phyloP scores from a whole-genome alignment of 2,797 vertebrate genomes.

The Sitta carolinensis region DNA sequence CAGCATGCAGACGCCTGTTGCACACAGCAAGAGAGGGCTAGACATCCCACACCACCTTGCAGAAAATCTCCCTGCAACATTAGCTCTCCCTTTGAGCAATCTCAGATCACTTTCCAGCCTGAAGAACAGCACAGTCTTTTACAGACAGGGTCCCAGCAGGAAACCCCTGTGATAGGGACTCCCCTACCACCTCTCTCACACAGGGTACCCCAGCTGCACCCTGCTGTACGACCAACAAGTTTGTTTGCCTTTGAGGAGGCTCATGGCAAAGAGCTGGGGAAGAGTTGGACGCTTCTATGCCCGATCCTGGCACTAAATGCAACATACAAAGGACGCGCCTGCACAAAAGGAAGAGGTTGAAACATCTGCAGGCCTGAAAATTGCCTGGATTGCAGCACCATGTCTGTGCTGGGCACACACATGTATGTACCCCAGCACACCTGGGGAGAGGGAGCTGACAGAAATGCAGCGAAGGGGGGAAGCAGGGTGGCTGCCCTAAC shows the following conservation, averaged over 20 bases:
- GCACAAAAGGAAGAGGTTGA: not conserved
- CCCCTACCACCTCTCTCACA: not conserved
- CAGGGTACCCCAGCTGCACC: fast-evolving
- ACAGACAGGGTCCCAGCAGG: not conserved
- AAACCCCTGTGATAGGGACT: not conserved
- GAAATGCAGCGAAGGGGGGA: fast-evolving
- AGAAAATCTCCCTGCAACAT: not conserved
- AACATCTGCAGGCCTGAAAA: not conserved
- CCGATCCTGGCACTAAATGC: not conserved
- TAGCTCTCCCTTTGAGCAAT: not conserved
- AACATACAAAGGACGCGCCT: not conserved
- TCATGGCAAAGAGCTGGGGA: not conserved
- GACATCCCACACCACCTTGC: not conserved
- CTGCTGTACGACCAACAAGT: fast-evolving
- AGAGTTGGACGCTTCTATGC: not conserved
- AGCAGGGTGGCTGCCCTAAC: not conserved
- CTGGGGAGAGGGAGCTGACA: not conserved
- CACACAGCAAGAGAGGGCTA: fast-evolving
- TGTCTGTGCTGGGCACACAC: fast-evolving
- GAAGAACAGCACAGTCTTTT: not conserved
- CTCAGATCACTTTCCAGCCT: not conserved
- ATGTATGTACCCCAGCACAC: not conserved
- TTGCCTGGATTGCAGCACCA: not conserved
- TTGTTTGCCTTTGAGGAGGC: not conserved
- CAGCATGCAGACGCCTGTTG: not conserved